A percentile compares a stretch with the other conserved stretches of the same genome.
phyloP scores from a whole-genome alignment of 2,888 invertebrate species.

The Thymelicus acteon region DNA sequence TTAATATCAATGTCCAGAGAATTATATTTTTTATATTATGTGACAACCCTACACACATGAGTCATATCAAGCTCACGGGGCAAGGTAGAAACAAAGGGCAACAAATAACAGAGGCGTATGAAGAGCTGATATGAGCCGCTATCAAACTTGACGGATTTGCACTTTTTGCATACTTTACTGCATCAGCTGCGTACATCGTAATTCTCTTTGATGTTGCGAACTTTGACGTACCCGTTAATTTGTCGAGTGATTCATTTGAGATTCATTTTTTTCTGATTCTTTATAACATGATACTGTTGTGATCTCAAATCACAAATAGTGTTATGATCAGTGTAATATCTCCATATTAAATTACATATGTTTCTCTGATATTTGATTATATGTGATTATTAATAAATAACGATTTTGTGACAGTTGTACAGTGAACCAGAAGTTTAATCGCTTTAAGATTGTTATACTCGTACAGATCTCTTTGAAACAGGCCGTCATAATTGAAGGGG shows the following conservation, averaged over 20 bases:
- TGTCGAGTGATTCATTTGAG: slow-evolving; percentile 11
- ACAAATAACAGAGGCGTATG: slow-evolving; percentile 43
- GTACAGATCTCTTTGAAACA: no score
- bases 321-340: no score
- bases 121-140: slow-evolving; percentile 17
- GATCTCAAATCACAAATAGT: background rate
- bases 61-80: slow-evolving; percentile 40
- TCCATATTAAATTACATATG: no score
- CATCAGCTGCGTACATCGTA: slow-evolving; percentile 8
- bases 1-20: no score
- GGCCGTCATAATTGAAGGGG: no score
- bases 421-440: no score
- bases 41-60: slow-evolving; percentile 22
- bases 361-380: no score
- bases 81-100: slow-evolving; percentile 47
- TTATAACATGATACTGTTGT: background rate
- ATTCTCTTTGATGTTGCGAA: slow-evolving; percentile 21
- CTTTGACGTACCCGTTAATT: slow-evolving; percentile 8
- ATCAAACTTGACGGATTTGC: slow-evolving; percentile 24
- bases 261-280: slow-evolving; percentile 4
- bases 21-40: background rate
- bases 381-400: no score
- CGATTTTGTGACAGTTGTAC: no score
- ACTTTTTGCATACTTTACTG: slow-evolving; percentile 19
- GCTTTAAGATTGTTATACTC: no score